A percentile compares a stretch with the other conserved stretches of the same genome.
phyloP scores from a whole-genome alignment of 2,797 vertebrate genomes.

The Acanthopagrus latus region DNA sequence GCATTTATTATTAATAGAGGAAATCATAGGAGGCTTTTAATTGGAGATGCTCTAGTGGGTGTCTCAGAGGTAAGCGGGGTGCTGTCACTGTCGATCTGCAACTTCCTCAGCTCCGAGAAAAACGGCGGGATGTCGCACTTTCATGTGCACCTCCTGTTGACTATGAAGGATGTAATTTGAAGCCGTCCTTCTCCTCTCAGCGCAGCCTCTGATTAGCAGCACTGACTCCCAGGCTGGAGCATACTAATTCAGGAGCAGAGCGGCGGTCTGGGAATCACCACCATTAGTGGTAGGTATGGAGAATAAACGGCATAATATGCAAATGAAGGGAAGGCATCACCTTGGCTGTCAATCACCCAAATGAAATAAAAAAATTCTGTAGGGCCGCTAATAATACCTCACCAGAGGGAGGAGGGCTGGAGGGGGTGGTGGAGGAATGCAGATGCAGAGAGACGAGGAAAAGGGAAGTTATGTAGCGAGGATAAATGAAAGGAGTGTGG shows the following conservation, averaged over 20 bases:
- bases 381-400: conserved; percentile 75
- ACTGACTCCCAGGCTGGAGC: conserved; percentile 77
- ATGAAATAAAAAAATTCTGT: conserved; percentile 73
- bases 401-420: conserved; percentile 54
- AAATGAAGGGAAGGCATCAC: conserved; percentile 76
- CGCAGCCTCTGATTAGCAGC: conserved; percentile 83
- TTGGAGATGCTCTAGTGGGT: conserved; percentile 80
- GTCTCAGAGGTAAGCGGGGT: conserved; percentile 82
- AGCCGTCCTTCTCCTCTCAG: conserved; percentile 77
- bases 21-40: conserved; percentile 85
- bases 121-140: conserved; percentile 80
- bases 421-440: neutral
- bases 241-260: conserved; percentile 84
- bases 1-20: conserved; percentile 86
- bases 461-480: conserved; percentile 39
- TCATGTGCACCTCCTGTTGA: conserved; percentile 86
- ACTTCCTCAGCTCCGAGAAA: conserved; percentile 78
- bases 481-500: conserved; percentile 66
- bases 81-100: conserved; percentile 84
- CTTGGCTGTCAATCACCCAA: conserved; percentile 82
- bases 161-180: conserved; percentile 86
- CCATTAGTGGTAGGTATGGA: conserved; percentile 77
- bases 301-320: conserved; percentile 75
- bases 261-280: conserved; percentile 81
- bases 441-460: conserved; percentile 53